phyloP scores from a whole-genome alignment of 2,113 vertebrate species.

The Cryptotis parvus region DNA sequence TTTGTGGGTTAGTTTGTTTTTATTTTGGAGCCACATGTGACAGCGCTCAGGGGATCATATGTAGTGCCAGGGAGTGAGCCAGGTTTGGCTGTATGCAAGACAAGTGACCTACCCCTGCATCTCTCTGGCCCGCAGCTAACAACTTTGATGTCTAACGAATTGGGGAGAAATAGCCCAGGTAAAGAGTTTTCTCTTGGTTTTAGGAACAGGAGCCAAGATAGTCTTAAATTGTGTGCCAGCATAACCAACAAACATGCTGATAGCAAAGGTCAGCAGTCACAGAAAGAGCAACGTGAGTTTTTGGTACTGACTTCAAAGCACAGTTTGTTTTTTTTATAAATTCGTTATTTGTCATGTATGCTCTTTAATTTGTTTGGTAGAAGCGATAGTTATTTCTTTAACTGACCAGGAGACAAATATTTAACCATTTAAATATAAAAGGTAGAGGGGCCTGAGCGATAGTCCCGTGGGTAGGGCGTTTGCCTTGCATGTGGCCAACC shows the following conservation, averaged over 20 bases:
- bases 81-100: no score
- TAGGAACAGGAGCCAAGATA: conserved; percentile 11
- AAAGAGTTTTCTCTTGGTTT: neutral
- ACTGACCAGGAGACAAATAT: conserved; percentile 36
- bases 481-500: no score
- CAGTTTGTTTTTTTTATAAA: neutral
- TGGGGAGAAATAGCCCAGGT: neutral
- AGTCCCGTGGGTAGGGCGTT: no score
- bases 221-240: conserved; percentile 43
- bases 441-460: no score
- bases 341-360: neutral
- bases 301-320: conserved; percentile 33
- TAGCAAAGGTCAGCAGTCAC: neutral
- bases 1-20: neutral
- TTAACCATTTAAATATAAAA: conserved; percentile 55
- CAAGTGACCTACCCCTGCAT: no score
- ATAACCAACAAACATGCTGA: conserved; percentile 19
- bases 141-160: neutral
- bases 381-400: neutral
- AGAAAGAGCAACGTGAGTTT: conserved; percentile 28
- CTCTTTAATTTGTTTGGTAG: conserved; percentile 2
- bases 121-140: neutral
- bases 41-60: no score
- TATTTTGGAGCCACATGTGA: no score
- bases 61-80: no score